Evolutionary conservation across 1,140 invertebrate species (phyloP), one percentile per base, ranked within the genome.

Genomic region (Eumeta japonica): DNA sequence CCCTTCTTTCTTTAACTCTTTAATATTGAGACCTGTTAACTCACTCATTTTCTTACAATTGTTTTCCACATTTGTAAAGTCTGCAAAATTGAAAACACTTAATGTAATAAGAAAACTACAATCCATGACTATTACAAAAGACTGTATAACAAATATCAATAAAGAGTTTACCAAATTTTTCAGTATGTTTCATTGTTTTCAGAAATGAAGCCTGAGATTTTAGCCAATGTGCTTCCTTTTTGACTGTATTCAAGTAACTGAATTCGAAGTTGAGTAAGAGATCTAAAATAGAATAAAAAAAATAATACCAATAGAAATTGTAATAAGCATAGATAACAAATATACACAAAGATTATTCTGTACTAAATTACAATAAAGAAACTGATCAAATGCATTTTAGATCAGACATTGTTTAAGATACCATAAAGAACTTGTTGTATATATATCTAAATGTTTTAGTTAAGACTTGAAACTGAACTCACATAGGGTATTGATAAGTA

Each of bases 181-280:
- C 54, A 16, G 37, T 37, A 41, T 58, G 55, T 46, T 61, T 65
- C 42, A 65, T 57, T 1, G 61, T 59, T 20, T 48, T 63, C 10
- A 72, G 39, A 31, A 72, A 62, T 16, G 61, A 54, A 13, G 58
- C 48, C 28, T 64, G 62, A 11, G 55, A 49, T 43, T 61, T 67
- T 12, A 62, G 35, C 59, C 60, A 66, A 11, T 40, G 16, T 4
- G 39, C 43, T 34, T 67, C 62, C n/a, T 35, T 50, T 62, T 3
- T 45, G 32, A 35, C 27, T 48, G 14, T 56, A 72, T 13, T 56
- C 48, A 19, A 36, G 43, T 28, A 72, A 29, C 35, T 60, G 57
- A 19, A 49, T 39, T 10, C 50, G 54, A 1, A 72, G 38, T 31
- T 58, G 52, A 13, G 55, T 48, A 30, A 71, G 39, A 20, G 47